These are phyloP conservation scores for Drosophila trapezifrons DNA, from an alignment of 1,140 invertebrate species.

Conservation along the genomic window DNA sequence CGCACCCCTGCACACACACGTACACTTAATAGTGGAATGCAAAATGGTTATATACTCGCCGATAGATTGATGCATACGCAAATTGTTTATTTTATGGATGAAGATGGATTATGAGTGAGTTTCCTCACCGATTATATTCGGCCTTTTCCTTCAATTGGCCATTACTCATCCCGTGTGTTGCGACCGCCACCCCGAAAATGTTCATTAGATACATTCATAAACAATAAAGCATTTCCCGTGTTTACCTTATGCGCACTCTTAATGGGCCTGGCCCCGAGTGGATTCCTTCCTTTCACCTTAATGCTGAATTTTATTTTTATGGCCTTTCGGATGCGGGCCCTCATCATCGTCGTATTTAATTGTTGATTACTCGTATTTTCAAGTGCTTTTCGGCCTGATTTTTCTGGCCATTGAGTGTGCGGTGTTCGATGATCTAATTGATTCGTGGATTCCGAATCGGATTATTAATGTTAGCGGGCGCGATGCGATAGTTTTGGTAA, in stretches of 20 bases:
- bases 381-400: conserved; percentile 39
- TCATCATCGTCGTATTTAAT: conserved; percentile 61
- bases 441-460: conserved; percentile 23
- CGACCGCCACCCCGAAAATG: conserved; percentile 17
- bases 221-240: conserved; percentile 73
- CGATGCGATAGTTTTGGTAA: conserved; percentile 33
- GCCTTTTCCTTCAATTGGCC: conserved; percentile 38
- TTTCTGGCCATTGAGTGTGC: conserved; percentile 22
- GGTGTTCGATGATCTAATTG: conserved; percentile 48
- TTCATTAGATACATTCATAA: conserved; percentile 63
- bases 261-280: conserved; percentile 54
- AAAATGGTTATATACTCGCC: conserved; percentile 58
- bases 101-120: conserved; percentile 76
- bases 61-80: conserved; percentile 70
- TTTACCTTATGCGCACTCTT: conserved; percentile 77
- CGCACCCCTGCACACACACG: background rate
- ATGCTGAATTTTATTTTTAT: conserved; percentile 45
- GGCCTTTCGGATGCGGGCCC: conserved; percentile 45
- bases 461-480: conserved; percentile 38
- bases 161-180: conserved; percentile 64
- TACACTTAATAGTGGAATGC: conserved; percentile 33
- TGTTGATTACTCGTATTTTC: conserved; percentile 62
- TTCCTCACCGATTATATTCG: conserved; percentile 42
- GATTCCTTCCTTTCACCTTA: conserved; percentile 49
- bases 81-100: conserved; percentile 80